A percentile compares a stretch with the other conserved stretches of the same genome.
Conservation (phyloP, 1,140 invertebrate genomes). For the Caenorhabditis latens region DNA sequence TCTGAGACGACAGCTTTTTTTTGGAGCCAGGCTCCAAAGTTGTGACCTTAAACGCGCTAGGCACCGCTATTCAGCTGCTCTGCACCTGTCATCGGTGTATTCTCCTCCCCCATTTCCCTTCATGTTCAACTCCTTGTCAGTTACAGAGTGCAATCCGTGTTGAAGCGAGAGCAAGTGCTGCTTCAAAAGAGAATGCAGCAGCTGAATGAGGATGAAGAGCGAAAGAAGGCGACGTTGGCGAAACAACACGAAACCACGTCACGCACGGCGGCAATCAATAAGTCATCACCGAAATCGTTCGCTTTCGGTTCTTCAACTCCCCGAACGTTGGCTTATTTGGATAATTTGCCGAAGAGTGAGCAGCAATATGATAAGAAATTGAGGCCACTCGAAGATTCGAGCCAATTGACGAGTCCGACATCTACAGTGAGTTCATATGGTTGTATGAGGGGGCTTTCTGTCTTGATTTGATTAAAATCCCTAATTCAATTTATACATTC, state of each 20-base stretch:
- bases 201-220: slow-evolving; percentile 58
- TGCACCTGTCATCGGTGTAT: no score
- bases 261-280: slow-evolving; percentile 54
- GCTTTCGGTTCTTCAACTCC: slow-evolving; percentile 73
- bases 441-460: no score
- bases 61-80: no score
- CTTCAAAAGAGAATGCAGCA: slow-evolving; percentile 46
- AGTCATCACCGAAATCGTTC: slow-evolving; percentile 64
- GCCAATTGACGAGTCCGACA: background rate
- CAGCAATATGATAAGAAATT: slow-evolving; percentile 64
- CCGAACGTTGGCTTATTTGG: slow-evolving; percentile 70
- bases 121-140: slow-evolving; percentile 19
- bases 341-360: slow-evolving; percentile 68
- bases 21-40: no score
- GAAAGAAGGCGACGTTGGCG: slow-evolving; percentile 66
- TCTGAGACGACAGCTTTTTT: no score
- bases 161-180: slow-evolving; percentile 57
- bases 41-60: no score
- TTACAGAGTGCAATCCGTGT: slow-evolving; percentile 39
- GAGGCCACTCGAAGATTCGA: slow-evolving; percentile 45
- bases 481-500: background rate
- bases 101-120: no score
- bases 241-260: slow-evolving; percentile 70
- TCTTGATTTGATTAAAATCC: no score
- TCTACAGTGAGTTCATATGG: slow-evolving; percentile 5